Evolutionary conservation across 2,888 invertebrate genomes (phyloP), one percentile per base, ranked within the genome.

Genomic region (Polydesmus complanatus): DNA sequence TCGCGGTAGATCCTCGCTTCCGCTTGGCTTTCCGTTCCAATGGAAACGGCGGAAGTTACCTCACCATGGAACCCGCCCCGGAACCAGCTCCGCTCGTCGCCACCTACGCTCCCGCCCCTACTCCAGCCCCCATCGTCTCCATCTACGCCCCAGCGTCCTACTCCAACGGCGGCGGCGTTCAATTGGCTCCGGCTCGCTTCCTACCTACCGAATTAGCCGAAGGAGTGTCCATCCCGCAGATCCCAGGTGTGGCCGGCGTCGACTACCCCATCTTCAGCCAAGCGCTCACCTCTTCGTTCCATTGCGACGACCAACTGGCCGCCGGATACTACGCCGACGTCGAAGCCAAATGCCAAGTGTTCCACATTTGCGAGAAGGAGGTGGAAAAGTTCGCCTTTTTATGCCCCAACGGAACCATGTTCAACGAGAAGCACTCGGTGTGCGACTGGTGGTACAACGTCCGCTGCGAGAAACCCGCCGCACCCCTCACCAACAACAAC

Each of bases 371-470:
- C 73, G 89, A 91, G 60, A 54, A 64, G 74, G 88, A 87, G 66
- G 88, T 88, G 23, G 83, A 86, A 66, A 90, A 90, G 75, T 88
- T 89, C 67, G 90, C 90, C 47, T 91, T 91, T 77, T 81, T 91
- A 55, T 91, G 91, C 73, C 90, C 90, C 25, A 89, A 90, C 70
- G 91, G 91, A 65, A 91, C 91, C 68, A 86, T 90, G 75, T 91
- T 91, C 74, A 87, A 89, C 73, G 91, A 91, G 76, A 84, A 85
- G 67, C 88, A 90, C 71, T 79, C 90, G 65, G 90, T 90, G 70
- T 91, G 90, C 77, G 91, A 91, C 77, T 91, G 91, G 91, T 91
- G 90, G 90, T 90, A 89, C 76, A 89, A 90, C 78, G 89, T 90
- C 68, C 88, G 90, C 74, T 91, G 91, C 73, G n/a, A n/a, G n/a